Percentiles rank a stretch among this genome's conserved stretches.
These are phyloP conservation scores for Sebastes goodei DNA, from an alignment of 2,797 vertebrate genomes.

Conservation along the genomic window DNA sequence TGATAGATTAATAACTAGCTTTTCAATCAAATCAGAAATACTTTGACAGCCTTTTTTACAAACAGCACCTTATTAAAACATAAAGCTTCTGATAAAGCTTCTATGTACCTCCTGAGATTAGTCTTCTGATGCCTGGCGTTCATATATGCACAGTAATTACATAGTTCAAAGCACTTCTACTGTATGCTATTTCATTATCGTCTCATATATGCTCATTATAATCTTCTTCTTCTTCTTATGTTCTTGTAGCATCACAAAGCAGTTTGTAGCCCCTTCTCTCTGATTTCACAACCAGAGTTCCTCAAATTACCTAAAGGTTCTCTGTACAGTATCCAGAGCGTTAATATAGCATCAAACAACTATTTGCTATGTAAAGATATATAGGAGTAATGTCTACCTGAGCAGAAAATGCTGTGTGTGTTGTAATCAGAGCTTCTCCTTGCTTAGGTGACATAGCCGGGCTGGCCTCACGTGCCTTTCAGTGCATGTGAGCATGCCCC, in stretches of 20 bases:
- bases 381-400: background rate
- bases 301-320: background rate
- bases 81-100: conserved; percentile 14
- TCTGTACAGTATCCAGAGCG: background rate
- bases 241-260: background rate
- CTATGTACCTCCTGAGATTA: conserved; percentile 26
- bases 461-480: background rate
- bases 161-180: conserved; percentile 11
- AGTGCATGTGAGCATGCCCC: background rate
- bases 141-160: conserved; percentile 22
- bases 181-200: background rate
- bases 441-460: background rate
- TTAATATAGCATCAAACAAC: background rate
- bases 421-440: background rate
- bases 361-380: background rate
- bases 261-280: background rate
- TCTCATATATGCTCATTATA: background rate
- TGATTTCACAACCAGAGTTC: background rate
- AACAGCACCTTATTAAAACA: conserved; percentile 40
- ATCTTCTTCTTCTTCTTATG: background rate
- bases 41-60: conserved; percentile 6
- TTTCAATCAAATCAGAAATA: conserved; percentile 20
- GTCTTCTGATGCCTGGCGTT: conserved; percentile 26
- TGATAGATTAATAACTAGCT: background rate
- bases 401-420: background rate